Evolutionary conservation across 2,113 vertebrate species (phyloP).

Genomic region (Mormyrus iriodes): DNA sequence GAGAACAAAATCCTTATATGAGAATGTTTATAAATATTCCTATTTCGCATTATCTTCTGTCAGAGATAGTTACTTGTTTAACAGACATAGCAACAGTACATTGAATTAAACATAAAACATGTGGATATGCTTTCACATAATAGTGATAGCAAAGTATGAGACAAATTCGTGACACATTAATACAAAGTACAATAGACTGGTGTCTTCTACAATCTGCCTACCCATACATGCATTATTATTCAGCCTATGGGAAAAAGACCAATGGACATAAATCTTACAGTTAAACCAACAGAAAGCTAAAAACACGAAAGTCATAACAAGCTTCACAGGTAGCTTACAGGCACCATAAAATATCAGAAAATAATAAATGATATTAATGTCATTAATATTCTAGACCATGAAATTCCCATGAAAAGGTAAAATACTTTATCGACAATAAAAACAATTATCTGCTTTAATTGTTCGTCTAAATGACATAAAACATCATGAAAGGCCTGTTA

Average conservation of each 20-base stretch:
- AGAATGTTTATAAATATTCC: not conserved
- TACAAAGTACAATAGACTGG: not conserved
- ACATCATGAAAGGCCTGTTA: not conserved
- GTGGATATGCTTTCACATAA: not conserved
- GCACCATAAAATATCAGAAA: not conserved
- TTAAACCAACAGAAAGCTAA: not conserved
- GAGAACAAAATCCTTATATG: not conserved
- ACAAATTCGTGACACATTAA: not conserved
- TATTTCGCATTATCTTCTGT: not conserved
- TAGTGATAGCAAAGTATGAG: not conserved
- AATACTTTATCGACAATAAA: not conserved
- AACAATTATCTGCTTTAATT: not conserved
- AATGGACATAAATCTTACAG: not conserved
- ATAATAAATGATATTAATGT: not conserved
- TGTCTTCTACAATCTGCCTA: not conserved
- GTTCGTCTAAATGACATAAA: conserved; percentile 5
- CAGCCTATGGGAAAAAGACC: not conserved
- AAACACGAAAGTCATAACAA: not conserved
- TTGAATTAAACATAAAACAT: not conserved
- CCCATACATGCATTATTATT: not conserved
- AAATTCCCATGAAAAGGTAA: not conserved
- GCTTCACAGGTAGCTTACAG: not conserved
- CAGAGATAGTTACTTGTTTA: not conserved
- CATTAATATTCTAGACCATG: not conserved
- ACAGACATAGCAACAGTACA: not conserved